Base-by-base conservation (phyloP, 2,797 vertebrate species). In the Nannoperca australis region DNA sequence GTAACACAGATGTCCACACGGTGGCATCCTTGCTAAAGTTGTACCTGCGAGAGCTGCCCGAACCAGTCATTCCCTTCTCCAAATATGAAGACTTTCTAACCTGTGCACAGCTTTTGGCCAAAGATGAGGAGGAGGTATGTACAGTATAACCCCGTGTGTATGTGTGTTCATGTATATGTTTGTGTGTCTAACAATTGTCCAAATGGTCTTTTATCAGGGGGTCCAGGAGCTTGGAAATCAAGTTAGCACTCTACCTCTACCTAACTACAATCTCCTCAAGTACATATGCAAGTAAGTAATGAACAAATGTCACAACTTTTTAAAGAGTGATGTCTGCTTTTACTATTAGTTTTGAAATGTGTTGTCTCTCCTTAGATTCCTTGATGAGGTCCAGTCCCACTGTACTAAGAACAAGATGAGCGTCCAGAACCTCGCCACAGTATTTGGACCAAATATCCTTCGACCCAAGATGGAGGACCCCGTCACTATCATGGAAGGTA, bases 361-460 rank as follows among this genome's bases (percentile, higher is more conserved):
- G 13, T 47, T n/a, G 6, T 79, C n/a, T 67, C 76, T 45, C 85
- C 38, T 34, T 22, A 98, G 98, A 90, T 99, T 99, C 88, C 97
- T 99, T 20, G 96, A 99, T 91, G 97, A 99, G 94, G 98, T 99
- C 75, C 98, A 99, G 92, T 96, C 98, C 63, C 96, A 99, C 84
- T 96, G 96, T 68, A 89, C 65, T 38, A 92, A 97, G 86, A 99
- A 99, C 93, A 99, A 99, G 93, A 99, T 99, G 98, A 97, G 97
- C 0, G 96, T 99, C 74, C 97, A 99, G 92, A 99, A 99, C 85
- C 93, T 99, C 14, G 98, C 98, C 63, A 99, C 98, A 0, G 98
- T 99, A 53, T 99, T 99, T 84, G 98, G 97, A 86, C 98, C 98
- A 84, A 99, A 99, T 81, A 99, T 99, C 61, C 95, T 99, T 60